Evolutionary conservation across 2,797 vertebrate species (phyloP), one percentile per base, ranked within the genome.

Genomic region (Oreortyx pictus): DNA sequence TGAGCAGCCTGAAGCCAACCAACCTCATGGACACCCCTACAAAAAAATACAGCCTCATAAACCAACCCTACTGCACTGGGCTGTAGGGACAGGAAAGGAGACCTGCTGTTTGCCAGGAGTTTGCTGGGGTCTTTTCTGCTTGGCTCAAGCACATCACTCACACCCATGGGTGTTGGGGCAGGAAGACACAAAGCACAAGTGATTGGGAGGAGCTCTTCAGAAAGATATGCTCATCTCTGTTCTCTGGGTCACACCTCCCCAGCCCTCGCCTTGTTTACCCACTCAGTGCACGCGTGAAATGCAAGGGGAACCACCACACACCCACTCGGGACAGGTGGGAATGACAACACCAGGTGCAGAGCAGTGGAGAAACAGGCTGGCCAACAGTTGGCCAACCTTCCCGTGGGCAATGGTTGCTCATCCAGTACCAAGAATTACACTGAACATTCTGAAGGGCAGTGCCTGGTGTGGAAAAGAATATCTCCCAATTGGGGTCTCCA

Each of bases 281-380:
- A 2, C 44, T 18, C 7, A 0, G 61, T 57, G 52, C 2, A 0
- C 7, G 37, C 44, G 54, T 47, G 90, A 76, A 85, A 70, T 20
- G 29, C 0, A 0, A 75, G 79, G 92, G 73, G 81, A 94, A 57
- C 79, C n/a, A 64, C 92, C 91, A 72, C 11, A 93, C 90, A 92
- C 82, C 90, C 86, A 89, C 92, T 73, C 20, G 0, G 81, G 75
- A 44, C 33, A 7, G 78, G 83, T 65, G 54, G 82, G 62, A 68
- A 70, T 4, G 27, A 9, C 88, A 90, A 74, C 88, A 95, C 88
- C 88, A 96, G 93, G 88, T 94, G 96, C 84, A 43, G 35, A 18
- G 79, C n/a, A 66, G 29, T 41, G 83, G 82, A 44, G 81, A 73
- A 82, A 84, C 8, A 66, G 79, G 25, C 9, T 0, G 80, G 46